phyloP scores from a whole-genome alignment of 2,888 invertebrate species.

The Meiosimyza decipiens region DNA sequence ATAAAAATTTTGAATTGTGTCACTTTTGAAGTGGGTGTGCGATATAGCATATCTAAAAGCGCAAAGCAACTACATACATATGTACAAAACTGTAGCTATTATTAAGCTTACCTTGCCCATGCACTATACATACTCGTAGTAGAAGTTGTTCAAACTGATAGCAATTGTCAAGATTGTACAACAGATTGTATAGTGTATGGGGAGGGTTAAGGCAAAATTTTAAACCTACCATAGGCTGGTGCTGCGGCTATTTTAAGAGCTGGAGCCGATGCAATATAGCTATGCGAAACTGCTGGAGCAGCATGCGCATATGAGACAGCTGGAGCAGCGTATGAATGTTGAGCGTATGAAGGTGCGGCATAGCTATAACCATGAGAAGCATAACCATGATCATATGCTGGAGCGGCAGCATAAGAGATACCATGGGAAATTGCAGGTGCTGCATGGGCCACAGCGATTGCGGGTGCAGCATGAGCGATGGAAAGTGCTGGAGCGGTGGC shows the following conservation, averaged over 20 bases:
- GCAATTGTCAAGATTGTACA: too few relatives aligned
- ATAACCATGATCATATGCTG: constrained; percentile 47
- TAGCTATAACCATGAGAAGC: constrained; percentile 42
- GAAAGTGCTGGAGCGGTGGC: constrained; percentile 52
- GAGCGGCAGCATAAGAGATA: constrained; percentile 42
- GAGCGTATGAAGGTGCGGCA: constrained; percentile 29
- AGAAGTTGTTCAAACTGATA: too few relatives aligned
- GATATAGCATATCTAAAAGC: too few relatives aligned
- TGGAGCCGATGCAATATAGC: constrained; percentile 47
- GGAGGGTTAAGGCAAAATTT: not conserved
- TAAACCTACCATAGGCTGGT: constrained; percentile 61
- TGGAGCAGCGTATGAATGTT: constrained; percentile 32
- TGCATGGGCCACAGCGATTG: constrained; percentile 31
- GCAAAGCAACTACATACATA: too few relatives aligned
- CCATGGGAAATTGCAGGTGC: constrained; percentile 53
- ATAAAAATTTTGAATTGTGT: too few relatives aligned
- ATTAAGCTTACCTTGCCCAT: too few relatives aligned
- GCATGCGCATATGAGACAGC: constrained; percentile 43
- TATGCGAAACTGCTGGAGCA: constrained; percentile 42
- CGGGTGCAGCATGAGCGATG: constrained; percentile 41
- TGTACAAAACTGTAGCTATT: too few relatives aligned
- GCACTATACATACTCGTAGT: too few relatives aligned
- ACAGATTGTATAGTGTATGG: too few relatives aligned
- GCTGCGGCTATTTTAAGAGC: constrained; percentile 57
- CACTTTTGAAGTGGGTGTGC: too few relatives aligned